These are phyloP conservation scores for Coregonus sp. DNA, from an alignment of 2,797 vertebrate genomes.

Conservation along the genomic window DNA sequence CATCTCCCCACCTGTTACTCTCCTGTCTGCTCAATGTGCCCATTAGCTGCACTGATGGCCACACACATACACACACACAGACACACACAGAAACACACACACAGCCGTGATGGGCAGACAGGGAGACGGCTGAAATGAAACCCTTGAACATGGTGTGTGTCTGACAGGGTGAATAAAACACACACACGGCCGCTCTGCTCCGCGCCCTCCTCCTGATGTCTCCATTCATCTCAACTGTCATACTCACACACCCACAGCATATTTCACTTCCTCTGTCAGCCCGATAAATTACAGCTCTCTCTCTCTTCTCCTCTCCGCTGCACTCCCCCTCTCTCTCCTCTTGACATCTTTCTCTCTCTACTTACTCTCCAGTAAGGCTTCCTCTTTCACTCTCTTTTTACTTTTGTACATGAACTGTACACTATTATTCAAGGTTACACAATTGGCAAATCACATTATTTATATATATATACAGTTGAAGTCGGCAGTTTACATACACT, in stretches of 20 bases:
- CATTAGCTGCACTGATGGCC: constrained; percentile 25
- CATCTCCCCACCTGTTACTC: constrained; percentile 46
- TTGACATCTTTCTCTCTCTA: constrained; percentile 33
- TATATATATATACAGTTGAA: too few relatives aligned
- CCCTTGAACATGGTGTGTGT: constrained; percentile 5
- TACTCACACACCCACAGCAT: constrained; percentile 85
- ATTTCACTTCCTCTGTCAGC: constrained; percentile 85
- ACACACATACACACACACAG: constrained; percentile 35
- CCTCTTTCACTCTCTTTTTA: neutral
- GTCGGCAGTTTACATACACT: too few relatives aligned
- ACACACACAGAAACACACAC: constrained; percentile 13
- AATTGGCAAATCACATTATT: neutral
- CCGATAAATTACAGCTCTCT: constrained; percentile 79
- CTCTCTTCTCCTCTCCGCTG: constrained; percentile 5
- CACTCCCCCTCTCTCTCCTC: constrained; percentile 15
- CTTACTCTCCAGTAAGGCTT: neutral
- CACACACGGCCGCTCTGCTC: neutral
- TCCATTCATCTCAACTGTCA: constrained; percentile 16
- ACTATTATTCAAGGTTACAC: too few relatives aligned
- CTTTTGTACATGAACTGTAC: neutral
- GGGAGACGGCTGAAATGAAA: constrained; percentile 13
- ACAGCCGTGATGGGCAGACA: constrained; percentile 3
- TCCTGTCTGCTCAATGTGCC: constrained; percentile 17
- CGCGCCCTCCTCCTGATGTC: constrained; percentile 3
- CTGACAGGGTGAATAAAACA: constrained; percentile 22